Evolutionary conservation across 2,113 vertebrate genomes (phyloP).

Genomic region (Pantherophis guttatus): DNA sequence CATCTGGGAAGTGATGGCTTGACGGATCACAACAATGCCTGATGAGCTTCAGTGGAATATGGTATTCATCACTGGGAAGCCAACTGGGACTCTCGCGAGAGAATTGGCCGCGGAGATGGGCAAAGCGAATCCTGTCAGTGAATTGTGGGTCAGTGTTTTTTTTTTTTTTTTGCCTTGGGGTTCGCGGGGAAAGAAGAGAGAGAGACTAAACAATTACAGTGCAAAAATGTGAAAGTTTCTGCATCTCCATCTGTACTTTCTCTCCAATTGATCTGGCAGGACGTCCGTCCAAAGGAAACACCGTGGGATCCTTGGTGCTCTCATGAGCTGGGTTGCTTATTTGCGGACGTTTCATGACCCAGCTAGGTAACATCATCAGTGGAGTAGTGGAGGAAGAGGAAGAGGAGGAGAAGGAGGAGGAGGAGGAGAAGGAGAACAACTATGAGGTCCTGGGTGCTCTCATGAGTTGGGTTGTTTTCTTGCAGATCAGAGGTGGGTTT

Average conservation of each 20-base stretch:
- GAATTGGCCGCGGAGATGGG: fast-evolving
- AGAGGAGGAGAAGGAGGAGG: no score
- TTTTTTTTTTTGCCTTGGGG: background rate
- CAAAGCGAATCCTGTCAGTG: fast-evolving
- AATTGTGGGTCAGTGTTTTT: background rate
- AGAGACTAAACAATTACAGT: background rate
- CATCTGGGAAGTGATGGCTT: slow-evolving; percentile 23
- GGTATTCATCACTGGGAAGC: background rate
- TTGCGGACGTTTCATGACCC: background rate
- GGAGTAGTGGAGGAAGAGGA: no score
- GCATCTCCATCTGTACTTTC: background rate
- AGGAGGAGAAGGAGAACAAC: no score
- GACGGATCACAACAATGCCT: slow-evolving; percentile 24
- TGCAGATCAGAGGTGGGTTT: no score
- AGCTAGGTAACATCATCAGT: background rate
- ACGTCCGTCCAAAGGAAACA: background rate
- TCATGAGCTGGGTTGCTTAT: background rate
- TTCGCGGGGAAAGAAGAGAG: no score
- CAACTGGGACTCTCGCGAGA: background rate
- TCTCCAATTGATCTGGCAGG: fast-evolving
- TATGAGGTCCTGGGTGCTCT: no score
- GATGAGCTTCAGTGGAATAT: background rate
- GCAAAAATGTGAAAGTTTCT: background rate
- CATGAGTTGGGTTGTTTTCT: no score
- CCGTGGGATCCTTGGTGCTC: no score